Conservation (phyloP, 2,797 vertebrate species). For the Cossypha heuglini region DNA sequence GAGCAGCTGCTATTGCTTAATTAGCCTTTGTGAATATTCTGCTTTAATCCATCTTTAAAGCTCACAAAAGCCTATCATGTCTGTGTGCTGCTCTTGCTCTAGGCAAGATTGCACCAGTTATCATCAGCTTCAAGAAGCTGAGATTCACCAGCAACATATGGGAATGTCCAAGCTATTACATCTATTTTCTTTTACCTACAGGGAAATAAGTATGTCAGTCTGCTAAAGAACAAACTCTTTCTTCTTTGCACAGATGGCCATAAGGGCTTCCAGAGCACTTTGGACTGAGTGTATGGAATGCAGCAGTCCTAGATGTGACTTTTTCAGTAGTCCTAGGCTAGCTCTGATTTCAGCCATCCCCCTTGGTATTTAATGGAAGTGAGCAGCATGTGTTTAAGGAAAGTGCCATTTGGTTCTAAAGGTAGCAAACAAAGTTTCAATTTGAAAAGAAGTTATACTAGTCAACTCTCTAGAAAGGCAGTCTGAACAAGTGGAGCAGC, state of each 20-base stretch:
- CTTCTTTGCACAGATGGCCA: not conserved
- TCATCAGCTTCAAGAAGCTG: not conserved
- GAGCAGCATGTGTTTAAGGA: not conserved
- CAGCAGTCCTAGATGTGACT: not conserved
- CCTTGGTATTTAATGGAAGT: not conserved
- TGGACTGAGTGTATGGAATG: not conserved
- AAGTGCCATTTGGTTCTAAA: not conserved
- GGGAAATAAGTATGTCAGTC: not conserved
- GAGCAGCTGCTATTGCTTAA: not conserved
- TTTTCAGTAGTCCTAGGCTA: not conserved
- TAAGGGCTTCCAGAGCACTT: not conserved
- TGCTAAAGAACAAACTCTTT: not conserved
- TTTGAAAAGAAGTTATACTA: not conserved
- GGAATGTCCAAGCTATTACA: not conserved
- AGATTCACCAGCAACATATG: not conserved
- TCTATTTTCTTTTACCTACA: not conserved
- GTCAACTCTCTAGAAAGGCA: not conserved
- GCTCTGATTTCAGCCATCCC: not conserved
- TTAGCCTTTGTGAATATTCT: not conserved
- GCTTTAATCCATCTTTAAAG: conserved; percentile 6
- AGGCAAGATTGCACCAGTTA: not conserved
- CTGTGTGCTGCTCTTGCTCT: not conserved
- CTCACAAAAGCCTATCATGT: not conserved
- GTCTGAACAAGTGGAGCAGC: not conserved
- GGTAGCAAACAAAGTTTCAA: not conserved